A percentile compares a stretch with the other conserved stretches of the same genome.
Evolutionary conservation across 2,797 vertebrate genomes (phyloP).

Genomic region (Sebastes paucispinis): DNA sequence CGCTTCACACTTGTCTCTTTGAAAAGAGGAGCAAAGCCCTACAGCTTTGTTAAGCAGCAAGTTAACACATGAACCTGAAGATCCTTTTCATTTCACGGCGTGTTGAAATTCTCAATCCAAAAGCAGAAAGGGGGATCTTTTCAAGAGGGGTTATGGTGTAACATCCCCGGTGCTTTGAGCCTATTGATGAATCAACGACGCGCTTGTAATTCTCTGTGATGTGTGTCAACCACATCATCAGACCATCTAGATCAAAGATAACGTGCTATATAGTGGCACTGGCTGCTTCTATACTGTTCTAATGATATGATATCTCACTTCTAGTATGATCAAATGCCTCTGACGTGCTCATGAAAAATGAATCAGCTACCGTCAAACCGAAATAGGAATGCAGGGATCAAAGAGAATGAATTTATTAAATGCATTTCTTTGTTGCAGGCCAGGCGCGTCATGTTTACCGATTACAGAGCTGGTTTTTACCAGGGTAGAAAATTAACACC

Average conservation of each 20-base stretch:
- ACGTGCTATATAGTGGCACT: neutral
- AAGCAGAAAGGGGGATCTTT: conserved; percentile 36
- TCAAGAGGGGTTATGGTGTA: conserved; percentile 32
- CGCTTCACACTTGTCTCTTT: conserved; percentile 58
- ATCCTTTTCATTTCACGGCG: conserved; percentile 50
- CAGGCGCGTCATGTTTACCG: conserved; percentile 48
- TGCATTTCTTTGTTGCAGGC: conserved; percentile 60
- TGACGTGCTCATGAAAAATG: conserved; percentile 48
- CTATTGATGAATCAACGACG: conserved; percentile 55
- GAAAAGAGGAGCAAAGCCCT: conserved; percentile 66
- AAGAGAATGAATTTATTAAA: conserved; percentile 58
- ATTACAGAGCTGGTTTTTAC: conserved; percentile 64
- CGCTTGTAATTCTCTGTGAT: conserved; percentile 59
- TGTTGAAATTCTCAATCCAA: conserved; percentile 60
- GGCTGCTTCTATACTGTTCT: conserved; percentile 10
- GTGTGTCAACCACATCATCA: conserved; percentile 32
- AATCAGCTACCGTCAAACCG: conserved; percentile 31
- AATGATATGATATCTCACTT: conserved; percentile 34
- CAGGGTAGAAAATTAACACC: conserved; percentile 59
- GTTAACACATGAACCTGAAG: conserved; percentile 75
- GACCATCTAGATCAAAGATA: conserved; percentile 60
- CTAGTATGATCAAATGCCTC: conserved; percentile 4
- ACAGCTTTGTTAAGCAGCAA: conserved; percentile 69
- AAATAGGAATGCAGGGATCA: conserved; percentile 40
- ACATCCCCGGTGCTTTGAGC: conserved; percentile 41